These are phyloP conservation scores for Colletes latitarsis DNA, from an alignment of 1,140 invertebrate species.

Conservation along the genomic window DNA sequence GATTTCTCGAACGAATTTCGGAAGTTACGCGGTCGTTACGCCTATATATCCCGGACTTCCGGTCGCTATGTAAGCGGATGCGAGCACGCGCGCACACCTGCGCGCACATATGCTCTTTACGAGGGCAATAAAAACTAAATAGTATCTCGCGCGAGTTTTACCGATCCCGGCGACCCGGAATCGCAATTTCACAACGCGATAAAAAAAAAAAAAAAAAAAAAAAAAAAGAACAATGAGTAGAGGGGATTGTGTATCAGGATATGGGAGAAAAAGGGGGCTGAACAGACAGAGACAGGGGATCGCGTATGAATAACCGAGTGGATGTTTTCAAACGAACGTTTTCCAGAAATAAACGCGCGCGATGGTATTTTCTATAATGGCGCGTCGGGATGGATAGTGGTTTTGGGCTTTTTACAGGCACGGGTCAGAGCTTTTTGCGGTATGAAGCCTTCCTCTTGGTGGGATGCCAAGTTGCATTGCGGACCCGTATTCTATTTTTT, in stretches of 20 bases:
- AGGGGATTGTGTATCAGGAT: neutral
- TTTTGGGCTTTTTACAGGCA: constrained; percentile 41
- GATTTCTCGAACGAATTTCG: constrained; percentile 29
- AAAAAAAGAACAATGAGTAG: neutral
- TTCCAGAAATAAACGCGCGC: constrained; percentile 44
- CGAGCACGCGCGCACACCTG: constrained; percentile 18
- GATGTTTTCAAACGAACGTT: constrained; percentile 45
- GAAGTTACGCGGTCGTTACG: constrained; percentile 14
- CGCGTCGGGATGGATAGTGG: constrained; percentile 21
- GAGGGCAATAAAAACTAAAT: constrained; percentile 74
- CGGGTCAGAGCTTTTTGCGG: constrained; percentile 33
- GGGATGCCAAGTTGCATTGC: constrained; percentile 36
- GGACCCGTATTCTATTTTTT: constrained; percentile 33
- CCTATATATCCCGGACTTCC: constrained; percentile 25
- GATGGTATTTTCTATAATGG: constrained; percentile 49
- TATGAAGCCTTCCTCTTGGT: constrained; percentile 26
- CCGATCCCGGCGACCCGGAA: constrained; percentile 57
- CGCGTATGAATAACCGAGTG: constrained; percentile 51
- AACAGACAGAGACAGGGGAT: constrained; percentile 1
- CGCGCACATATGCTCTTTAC: constrained; percentile 63
- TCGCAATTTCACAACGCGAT: constrained; percentile 67
- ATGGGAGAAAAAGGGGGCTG: neutral
- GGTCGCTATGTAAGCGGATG: constrained; percentile 12
- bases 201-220: constrained; percentile 14
- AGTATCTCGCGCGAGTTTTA: constrained; percentile 63